Conservation (phyloP, 1,140 invertebrate genomes). For the Drosophila tropicalis region DNA sequence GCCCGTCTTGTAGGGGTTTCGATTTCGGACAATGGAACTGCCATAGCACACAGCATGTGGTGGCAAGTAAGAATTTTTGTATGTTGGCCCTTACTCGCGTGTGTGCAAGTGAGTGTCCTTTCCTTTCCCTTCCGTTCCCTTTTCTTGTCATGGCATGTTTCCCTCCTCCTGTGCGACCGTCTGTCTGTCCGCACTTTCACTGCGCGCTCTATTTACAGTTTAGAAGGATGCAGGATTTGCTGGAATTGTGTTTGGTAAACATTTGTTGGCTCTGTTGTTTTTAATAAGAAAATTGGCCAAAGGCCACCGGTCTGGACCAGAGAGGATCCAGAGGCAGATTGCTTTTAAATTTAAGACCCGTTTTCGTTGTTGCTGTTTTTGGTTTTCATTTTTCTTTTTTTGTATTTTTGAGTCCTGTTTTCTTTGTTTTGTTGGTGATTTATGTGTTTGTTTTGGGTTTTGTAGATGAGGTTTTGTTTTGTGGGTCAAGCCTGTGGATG, state of each 20-base stretch:
- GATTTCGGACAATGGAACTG: conserved; percentile 45
- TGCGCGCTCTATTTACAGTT: conserved; percentile 78
- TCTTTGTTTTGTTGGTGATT: conserved; percentile 63
- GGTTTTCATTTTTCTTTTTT: too few species aligned
- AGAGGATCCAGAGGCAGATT: conserved; percentile 55
- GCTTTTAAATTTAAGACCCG: conserved; percentile 75
- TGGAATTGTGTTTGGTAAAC: conserved; percentile 81
- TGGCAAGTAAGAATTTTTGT: conserved; percentile 45
- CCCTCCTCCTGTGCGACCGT: not conserved
- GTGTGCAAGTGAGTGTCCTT: conserved; percentile 53
- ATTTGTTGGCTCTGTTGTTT: conserved; percentile 78
- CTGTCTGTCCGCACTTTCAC: conserved; percentile 71
- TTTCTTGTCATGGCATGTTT: too few species aligned
- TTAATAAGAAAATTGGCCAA: conserved; percentile 81
- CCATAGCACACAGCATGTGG: conserved; percentile 66
- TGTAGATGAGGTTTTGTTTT: conserved; percentile 40
- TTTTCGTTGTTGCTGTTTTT: conserved; percentile 18
- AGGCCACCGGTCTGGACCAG: conserved; percentile 51
- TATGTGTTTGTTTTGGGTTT: conserved; percentile 77
- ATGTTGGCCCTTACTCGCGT: not conserved
- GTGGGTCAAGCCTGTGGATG: conserved; percentile 70
- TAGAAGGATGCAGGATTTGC: conserved; percentile 63
- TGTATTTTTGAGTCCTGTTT: conserved; percentile 36
- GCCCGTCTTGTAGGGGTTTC: conserved; percentile 42
- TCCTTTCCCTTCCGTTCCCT: not conserved